Percentiles rank a stretch among this genome's conserved stretches.
phyloP scores from a whole-genome alignment of 1,140 invertebrate genomes.

The Mya arenaria region DNA sequence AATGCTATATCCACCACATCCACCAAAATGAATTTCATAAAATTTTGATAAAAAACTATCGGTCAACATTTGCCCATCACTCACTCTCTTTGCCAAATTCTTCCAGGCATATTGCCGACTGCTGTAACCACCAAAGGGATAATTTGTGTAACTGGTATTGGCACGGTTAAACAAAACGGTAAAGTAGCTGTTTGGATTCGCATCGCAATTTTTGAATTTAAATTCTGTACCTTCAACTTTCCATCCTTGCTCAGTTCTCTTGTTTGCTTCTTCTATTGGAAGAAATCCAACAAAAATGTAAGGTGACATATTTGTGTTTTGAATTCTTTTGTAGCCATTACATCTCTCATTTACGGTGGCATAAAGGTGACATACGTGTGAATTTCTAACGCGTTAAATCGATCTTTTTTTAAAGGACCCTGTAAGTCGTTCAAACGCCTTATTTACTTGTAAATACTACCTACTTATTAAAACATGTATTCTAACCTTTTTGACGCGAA shows the following conservation, averaged over 20 bases:
- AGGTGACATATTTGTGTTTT: not conserved
- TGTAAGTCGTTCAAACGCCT: no score
- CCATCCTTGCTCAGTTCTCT: not conserved
- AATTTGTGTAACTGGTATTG: not conserved
- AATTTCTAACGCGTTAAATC: no score
- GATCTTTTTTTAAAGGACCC: no score
- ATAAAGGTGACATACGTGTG: no score
- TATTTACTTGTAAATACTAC: no score
- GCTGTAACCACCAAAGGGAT: not conserved
- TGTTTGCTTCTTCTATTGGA: not conserved
- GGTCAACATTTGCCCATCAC: not conserved
- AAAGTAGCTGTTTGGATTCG: conserved; percentile 22
- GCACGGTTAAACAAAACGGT: not conserved
- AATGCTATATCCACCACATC: conserved; percentile 45
- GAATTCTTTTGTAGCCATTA: not conserved
- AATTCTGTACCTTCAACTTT: not conserved
- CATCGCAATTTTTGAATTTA: conserved; percentile 4
- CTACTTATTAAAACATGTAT: no score
- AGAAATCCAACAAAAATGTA: conserved; percentile 7
- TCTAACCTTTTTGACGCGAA: no score
- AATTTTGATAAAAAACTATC: conserved; percentile 29
- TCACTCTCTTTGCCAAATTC: not conserved
- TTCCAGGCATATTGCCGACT: conserved; percentile 5
- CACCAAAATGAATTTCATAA: conserved; percentile 53
- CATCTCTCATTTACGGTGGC: no score